phyloP scores from a whole-genome alignment of 2,113 vertebrate species.

The Embiotoca jacksoni region DNA sequence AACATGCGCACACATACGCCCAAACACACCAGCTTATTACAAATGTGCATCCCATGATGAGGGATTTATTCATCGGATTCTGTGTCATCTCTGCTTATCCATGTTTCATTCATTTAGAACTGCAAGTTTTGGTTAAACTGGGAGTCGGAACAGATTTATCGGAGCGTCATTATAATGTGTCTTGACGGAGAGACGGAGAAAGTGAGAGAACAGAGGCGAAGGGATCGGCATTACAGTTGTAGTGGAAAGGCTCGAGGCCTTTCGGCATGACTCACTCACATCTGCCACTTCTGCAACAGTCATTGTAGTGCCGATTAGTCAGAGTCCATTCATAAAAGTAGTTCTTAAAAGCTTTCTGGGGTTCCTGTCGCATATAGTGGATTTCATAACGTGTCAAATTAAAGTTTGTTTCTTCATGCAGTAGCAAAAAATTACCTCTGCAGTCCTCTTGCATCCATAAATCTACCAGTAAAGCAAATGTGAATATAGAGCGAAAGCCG shows the following conservation, averaged over 20 bases:
- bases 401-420: conserved; percentile 1
- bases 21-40: conserved; percentile 58
- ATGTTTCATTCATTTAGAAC: conserved; percentile 61
- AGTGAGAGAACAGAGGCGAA: conserved; percentile 27
- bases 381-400: conserved; percentile 10
- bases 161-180: conserved; percentile 37
- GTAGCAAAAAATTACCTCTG: background rate
- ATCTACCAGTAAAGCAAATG: conserved; percentile 6
- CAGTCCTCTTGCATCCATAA: background rate
- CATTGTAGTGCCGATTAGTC: conserved; percentile 20
- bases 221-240: background rate
- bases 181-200: conserved; percentile 15
- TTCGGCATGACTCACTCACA: conserved; percentile 33
- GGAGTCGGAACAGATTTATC: conserved; percentile 62
- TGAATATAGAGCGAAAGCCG: conserved; percentile 12
- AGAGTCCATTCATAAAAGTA: conserved; percentile 33
- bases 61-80: conserved; percentile 65
- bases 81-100: conserved; percentile 59
- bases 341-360: conserved; percentile 3
- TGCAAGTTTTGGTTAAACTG: conserved; percentile 60
- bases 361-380: background rate
- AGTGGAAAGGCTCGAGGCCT: conserved; percentile 35
- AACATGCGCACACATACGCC: conserved; percentile 43
- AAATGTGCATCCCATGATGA: conserved; percentile 62
- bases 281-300: conserved; percentile 6